Conservation (phyloP, 1,140 invertebrate species). For the Uloborus diversus region DNA sequence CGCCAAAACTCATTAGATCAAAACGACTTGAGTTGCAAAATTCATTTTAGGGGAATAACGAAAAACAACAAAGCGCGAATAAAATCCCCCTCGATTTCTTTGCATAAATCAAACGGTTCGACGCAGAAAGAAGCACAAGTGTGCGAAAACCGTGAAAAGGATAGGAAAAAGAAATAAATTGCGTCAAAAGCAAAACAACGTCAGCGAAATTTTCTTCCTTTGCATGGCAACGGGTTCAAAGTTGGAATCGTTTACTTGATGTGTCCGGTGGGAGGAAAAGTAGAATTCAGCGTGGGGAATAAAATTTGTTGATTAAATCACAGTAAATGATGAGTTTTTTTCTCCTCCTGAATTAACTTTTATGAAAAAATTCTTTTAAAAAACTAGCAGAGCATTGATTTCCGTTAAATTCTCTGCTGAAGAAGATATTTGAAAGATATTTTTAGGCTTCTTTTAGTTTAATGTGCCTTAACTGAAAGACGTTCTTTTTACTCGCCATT, state of each 20-base stretch:
- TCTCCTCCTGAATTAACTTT: background rate
- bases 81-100: conserved; percentile 33
- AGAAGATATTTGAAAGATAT: background rate
- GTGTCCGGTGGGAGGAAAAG: background rate
- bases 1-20: conserved; percentile 45
- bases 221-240: background rate
- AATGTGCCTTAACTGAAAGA: no score
- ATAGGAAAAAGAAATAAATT: conserved; percentile 27
- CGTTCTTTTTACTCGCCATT: no score
- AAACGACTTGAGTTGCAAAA: conserved; percentile 29
- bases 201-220: conserved; percentile 34
- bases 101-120: conserved; percentile 24
- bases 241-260: conserved; percentile 30
- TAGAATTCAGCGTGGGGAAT: background rate
- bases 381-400: background rate
- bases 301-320: conserved; percentile 41
- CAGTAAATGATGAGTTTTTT: conserved; percentile 3
- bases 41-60: background rate
- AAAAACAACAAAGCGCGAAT: conserved; percentile 17
- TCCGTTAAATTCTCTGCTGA: background rate
- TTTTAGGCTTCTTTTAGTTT: background rate
- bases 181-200: conserved; percentile 49
- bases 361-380: background rate
- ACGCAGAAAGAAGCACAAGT: background rate
- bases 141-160: conserved; percentile 44